Evolutionary conservation across 1,140 invertebrate species (phyloP).

Genomic region (Cydia splendana): DNA sequence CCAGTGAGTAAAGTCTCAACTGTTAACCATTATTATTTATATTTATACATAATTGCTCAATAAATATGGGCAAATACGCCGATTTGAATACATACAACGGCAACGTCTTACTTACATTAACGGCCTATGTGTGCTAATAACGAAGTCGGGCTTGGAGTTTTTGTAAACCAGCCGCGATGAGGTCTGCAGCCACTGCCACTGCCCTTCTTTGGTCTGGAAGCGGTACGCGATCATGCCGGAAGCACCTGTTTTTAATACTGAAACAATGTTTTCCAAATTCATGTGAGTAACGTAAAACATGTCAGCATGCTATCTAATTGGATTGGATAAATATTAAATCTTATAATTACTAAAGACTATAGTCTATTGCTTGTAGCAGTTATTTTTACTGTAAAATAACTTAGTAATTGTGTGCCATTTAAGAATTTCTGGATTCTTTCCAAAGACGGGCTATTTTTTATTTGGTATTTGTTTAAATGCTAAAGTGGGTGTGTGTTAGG

Average conservation of each 20-base stretch:
- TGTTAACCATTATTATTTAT: background rate
- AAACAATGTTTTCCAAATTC: conserved; percentile 53
- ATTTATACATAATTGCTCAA: background rate
- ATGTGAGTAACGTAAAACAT: background rate
- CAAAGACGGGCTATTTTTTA: too few relatives aligned
- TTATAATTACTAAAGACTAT: too few relatives aligned
- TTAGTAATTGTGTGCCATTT: too few relatives aligned
- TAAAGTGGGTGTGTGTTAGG: too few relatives aligned
- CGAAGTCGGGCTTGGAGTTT: conserved; percentile 99
- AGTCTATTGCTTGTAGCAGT: too few relatives aligned
- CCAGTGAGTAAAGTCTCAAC: background rate
- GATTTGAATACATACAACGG: too few relatives aligned
- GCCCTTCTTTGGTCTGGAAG: conserved; percentile 94
- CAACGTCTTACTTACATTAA: conserved; percentile 88
- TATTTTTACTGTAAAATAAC: too few relatives aligned
- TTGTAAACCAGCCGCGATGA: conserved; percentile 98
- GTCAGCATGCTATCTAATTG: too few relatives aligned
- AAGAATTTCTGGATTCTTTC: too few relatives aligned
- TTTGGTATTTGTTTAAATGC: too few relatives aligned
- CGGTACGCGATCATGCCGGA: conserved; percentile 99
- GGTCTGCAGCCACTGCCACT: conserved; percentile 99
- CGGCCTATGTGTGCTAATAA: conserved; percentile 98
- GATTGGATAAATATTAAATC: too few relatives aligned
- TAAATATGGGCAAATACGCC: too few relatives aligned
- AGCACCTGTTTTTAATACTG: conserved; percentile 98